Conservation (phyloP, 2,888 invertebrate genomes). For the Chorisops tibialis region DNA sequence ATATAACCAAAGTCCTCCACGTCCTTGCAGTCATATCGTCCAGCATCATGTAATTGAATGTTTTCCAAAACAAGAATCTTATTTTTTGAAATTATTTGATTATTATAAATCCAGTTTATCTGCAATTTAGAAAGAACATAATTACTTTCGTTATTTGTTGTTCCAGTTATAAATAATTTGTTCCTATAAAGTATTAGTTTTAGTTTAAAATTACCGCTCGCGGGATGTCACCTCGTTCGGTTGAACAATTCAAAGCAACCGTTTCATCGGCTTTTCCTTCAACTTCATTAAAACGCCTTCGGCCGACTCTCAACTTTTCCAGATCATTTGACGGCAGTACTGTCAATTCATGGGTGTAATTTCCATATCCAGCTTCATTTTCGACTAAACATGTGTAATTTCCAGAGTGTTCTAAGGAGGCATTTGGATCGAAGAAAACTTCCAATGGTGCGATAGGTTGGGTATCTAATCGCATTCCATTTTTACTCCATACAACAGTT, state of each 20-base stretch:
- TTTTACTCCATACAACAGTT: neutral
- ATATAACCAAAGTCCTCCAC: neutral
- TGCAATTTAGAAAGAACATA: neutral
- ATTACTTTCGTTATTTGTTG: neutral
- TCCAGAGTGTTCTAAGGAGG: constrained; percentile 53
- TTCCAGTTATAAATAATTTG: neutral
- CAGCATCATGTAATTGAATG: neutral
- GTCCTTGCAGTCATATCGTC: constrained; percentile 8
- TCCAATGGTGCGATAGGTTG: neutral
- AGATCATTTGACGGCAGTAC: neutral
- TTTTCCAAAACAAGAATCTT: neutral
- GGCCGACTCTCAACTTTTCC: neutral
- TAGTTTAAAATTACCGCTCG: neutral
- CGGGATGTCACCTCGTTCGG: neutral
- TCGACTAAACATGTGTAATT: constrained; percentile 61
- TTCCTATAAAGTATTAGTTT: neutral
- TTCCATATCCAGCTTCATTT: constrained; percentile 54
- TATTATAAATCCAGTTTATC: constrained; percentile 5
- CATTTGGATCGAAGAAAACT: constrained; percentile 40
- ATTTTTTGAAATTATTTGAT: neutral
- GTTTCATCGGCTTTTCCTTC: neutral
- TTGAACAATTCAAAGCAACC: neutral
- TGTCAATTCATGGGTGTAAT: neutral
- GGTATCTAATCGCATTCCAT: neutral
- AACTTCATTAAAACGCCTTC: too few relatives aligned